Conservation (phyloP, 2,797 vertebrate genomes). For the Babyrousa celebensis region DNA sequence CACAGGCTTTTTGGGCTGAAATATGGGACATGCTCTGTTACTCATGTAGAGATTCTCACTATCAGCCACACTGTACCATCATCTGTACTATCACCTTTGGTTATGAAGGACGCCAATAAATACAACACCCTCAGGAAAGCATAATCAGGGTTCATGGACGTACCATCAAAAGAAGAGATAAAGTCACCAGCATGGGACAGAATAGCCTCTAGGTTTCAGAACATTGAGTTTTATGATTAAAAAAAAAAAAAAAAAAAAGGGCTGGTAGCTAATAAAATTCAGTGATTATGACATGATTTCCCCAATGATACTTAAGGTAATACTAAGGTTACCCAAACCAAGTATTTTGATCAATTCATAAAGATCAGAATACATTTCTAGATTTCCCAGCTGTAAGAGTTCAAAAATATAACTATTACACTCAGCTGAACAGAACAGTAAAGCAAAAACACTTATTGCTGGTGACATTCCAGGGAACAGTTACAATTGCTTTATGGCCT, state of each 20-base stretch:
- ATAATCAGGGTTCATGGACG: background rate
- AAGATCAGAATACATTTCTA: conserved; percentile 72
- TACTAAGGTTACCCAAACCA: conserved; percentile 77
- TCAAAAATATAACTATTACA: conserved; percentile 72
- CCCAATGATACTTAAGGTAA: conserved; percentile 69
- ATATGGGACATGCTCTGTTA: background rate
- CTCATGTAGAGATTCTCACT: background rate
- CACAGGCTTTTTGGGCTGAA: background rate
- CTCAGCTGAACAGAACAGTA: conserved; percentile 57
- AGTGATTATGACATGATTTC: conserved; percentile 66
- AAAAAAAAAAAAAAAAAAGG: background rate
- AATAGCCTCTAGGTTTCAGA: conserved; percentile 67
- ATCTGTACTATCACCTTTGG: background rate
- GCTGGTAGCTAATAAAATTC: conserved; percentile 69
- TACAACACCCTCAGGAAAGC: conserved; percentile 13
- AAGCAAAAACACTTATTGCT: conserved; percentile 63
- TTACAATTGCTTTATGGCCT: conserved; percentile 84
- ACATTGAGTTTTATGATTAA: conserved; percentile 77
- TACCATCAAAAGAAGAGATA: background rate
- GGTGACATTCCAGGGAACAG: conserved; percentile 78
- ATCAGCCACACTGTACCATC: background rate
- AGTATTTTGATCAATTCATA: conserved; percentile 70
- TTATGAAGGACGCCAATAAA: background rate
- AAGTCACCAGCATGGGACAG: conserved; percentile 47
- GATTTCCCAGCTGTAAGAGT: conserved; percentile 63